These are phyloP conservation scores for Aleiodes testaceus DNA, from an alignment of 2,888 invertebrate species.

Conservation along the genomic window DNA sequence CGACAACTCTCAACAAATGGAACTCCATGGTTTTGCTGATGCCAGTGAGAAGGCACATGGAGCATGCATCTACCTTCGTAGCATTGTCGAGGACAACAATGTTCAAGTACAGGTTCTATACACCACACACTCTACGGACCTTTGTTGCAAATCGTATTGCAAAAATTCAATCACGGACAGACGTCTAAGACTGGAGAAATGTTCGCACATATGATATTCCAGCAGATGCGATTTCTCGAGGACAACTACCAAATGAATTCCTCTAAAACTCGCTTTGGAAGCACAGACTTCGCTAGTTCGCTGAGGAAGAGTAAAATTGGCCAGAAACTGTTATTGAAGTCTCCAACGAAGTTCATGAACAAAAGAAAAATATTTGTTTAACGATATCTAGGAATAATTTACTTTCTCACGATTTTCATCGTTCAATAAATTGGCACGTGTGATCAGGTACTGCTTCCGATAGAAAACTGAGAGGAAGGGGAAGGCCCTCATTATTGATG, in stretches of 20 bases:
- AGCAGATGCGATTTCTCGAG: constrained; percentile 5
- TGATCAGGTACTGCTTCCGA: too few species aligned
- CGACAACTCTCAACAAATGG: constrained; percentile 5
- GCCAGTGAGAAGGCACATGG: constrained; percentile 49
- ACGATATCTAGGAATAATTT: neutral
- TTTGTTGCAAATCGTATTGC: constrained; percentile 4
- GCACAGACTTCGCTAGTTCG: constrained; percentile 40
- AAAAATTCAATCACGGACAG: neutral
- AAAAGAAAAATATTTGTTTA: neutral
- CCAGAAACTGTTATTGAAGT: constrained; percentile 18
- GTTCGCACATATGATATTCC: constrained; percentile 10
- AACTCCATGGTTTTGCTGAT: constrained; percentile 50
- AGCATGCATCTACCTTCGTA: constrained; percentile 35
- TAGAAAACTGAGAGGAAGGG: too few species aligned
- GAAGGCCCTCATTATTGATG: too few species aligned
- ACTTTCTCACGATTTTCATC: neutral
- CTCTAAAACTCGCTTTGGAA: neutral
- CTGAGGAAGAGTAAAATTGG: constrained; percentile 25
- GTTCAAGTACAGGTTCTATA: too few species aligned
- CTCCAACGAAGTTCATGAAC: neutral
- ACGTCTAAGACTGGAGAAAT: neutral
- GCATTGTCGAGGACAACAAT: too few species aligned
- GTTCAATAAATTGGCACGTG: too few species aligned
- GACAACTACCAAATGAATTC: neutral
- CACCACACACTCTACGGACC: neutral